Percentiles rank a stretch among this genome's conserved stretches.
Conservation (phyloP, 2,888 invertebrate genomes). For the Choreutis nemorana region DNA sequence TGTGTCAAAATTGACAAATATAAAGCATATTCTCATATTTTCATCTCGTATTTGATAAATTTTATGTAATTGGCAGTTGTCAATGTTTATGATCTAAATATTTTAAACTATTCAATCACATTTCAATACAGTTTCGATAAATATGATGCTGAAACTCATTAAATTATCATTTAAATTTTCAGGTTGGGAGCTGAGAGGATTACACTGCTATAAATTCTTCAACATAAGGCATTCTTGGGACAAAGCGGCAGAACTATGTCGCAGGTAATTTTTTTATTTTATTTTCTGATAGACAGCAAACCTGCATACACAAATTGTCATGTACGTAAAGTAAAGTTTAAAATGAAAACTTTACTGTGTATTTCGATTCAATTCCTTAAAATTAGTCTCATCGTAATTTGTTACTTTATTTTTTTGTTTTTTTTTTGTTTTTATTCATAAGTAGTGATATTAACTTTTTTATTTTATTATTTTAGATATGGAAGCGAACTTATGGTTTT, state of each 20-base stretch:
- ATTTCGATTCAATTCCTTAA: background rate
- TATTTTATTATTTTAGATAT: constrained; percentile 70
- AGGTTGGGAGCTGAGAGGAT: constrained; percentile 93
- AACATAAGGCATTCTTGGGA: constrained; percentile 96
- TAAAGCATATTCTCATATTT: no score
- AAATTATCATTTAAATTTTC: constrained; percentile 54
- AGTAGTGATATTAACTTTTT: constrained; percentile 6
- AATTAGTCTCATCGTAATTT: background rate
- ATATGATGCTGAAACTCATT: no score
- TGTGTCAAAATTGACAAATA: no score
- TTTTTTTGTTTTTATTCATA: background rate
- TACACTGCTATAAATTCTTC: constrained; percentile 95
- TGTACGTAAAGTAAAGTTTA: constrained; percentile 2
- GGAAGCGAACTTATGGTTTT: constrained; percentile 94
- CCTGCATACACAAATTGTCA: constrained; percentile 2
- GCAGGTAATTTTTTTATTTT: constrained; percentile 71
- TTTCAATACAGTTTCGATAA: no score
- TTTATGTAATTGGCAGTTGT: no score
- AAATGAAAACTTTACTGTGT: constrained; percentile 29
- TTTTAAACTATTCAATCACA: no score
- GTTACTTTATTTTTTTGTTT: background rate
- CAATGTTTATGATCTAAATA: no score
- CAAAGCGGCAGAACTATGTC: constrained; percentile 93
- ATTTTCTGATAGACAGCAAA: constrained; percentile 3
- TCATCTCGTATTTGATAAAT: no score